Percentiles rank a stretch among this genome's conserved stretches.
Evolutionary conservation across 2,888 invertebrate genomes (phyloP).

Genomic region (Dyspetes luteomarginatus): DNA sequence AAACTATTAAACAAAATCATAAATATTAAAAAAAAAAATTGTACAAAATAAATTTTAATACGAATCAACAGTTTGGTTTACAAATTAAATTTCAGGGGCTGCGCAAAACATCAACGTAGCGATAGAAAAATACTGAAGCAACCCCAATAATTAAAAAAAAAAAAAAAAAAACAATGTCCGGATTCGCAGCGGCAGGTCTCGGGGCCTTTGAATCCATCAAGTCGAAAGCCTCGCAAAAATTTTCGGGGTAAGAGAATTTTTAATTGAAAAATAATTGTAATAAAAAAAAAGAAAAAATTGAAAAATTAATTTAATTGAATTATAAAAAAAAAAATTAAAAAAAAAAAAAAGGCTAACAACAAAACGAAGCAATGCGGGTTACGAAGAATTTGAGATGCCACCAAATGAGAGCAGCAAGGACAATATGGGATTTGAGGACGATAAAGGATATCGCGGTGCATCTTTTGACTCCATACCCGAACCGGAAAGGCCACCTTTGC

Average conservation of each 20-base stretch:
- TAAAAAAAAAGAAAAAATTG: background rate
- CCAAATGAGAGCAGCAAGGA: slow-evolving; percentile 81
- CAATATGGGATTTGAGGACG: slow-evolving; percentile 82
- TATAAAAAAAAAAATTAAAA: background rate
- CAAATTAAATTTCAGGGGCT: slow-evolving; percentile 76
- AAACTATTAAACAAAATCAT: background rate
- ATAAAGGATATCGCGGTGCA: slow-evolving; percentile 76
- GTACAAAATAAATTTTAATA: background rate
- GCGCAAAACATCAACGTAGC: slow-evolving; percentile 74
- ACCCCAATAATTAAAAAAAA: slow-evolving; percentile 83
- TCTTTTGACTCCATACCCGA: slow-evolving; percentile 90
- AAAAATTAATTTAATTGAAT: background rate
- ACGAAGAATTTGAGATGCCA: slow-evolving; percentile 84
- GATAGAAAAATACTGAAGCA: slow-evolving; percentile 74
- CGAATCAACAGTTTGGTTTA: background rate
- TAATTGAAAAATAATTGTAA: background rate
- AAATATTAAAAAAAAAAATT: background rate
- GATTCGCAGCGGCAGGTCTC: slow-evolving; percentile 82
- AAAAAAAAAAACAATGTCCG: slow-evolving; percentile 82
- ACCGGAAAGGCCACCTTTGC: slow-evolving; percentile 92
- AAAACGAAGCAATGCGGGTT: slow-evolving; percentile 77
- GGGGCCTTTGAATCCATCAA: slow-evolving; percentile 80
- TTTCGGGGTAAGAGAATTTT: slow-evolving; percentile 76
- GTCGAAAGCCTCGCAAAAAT: slow-evolving; percentile 79
- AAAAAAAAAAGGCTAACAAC: slow-evolving; percentile 58